These are phyloP conservation scores for Epsilonema sp. DNA, from an alignment of 2,888 invertebrate genomes.

Conservation along the genomic window DNA sequence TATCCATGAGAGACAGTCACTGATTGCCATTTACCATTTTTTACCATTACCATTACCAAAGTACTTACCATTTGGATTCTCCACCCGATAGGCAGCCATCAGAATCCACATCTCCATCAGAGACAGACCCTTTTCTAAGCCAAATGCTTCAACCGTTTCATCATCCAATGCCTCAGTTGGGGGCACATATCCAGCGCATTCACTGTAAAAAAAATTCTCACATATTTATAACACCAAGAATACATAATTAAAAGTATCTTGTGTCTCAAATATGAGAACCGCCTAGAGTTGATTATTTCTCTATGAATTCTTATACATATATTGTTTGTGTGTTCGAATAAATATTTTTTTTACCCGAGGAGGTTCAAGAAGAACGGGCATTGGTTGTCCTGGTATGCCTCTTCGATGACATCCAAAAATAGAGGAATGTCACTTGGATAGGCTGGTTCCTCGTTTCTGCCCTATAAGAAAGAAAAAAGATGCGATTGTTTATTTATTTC, in stretches of 20 bases:
- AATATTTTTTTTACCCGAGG: not conserved
- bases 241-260: too few relatives aligned
- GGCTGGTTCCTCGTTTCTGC: not conserved
- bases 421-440: not conserved
- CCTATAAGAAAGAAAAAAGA: not conserved
- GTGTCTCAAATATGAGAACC: too few relatives aligned
- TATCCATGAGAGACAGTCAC: too few relatives aligned
- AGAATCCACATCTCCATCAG: not conserved
- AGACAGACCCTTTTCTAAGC: not conserved
- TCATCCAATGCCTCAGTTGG: not conserved
- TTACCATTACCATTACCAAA: too few relatives aligned
- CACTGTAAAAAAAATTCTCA: not conserved
- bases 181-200: constrained; percentile 2
- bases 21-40: too few relatives aligned
- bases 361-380: not conserved
- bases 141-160: not conserved
- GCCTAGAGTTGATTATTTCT: too few relatives aligned
- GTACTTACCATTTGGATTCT: constrained; percentile 4
- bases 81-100: not conserved
- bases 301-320: too few relatives aligned
- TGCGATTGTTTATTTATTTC: not conserved
- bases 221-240: not conserved
- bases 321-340: too few relatives aligned
- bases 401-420: not conserved
- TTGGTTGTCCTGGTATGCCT: not conserved